These are phyloP conservation scores for Calliphora vicina DNA, from an alignment of 1,140 invertebrate genomes.

Conservation along the genomic window DNA sequence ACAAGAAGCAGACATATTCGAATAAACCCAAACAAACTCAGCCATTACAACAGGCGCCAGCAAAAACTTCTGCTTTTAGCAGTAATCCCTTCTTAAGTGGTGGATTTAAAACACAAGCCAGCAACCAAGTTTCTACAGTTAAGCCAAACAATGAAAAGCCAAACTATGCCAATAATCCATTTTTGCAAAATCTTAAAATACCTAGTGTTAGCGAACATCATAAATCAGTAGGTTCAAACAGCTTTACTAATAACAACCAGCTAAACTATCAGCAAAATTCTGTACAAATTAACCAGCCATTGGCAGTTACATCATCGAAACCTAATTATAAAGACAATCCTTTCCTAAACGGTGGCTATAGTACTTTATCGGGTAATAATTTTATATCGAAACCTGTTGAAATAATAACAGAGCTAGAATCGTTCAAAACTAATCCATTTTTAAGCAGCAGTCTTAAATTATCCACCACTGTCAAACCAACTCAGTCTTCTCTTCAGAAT, in stretches of 20 bases:
- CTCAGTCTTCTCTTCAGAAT: background rate
- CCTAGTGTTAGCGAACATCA: background rate
- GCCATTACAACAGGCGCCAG: background rate
- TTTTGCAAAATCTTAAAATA: background rate
- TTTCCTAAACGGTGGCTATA: constrained; percentile 8
- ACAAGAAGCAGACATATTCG: background rate
- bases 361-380: background rate
- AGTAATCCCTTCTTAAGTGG: constrained; percentile 37
- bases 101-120: background rate
- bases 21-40: background rate
- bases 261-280: background rate
- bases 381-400: background rate
- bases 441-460: background rate
- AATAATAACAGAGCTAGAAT: background rate
- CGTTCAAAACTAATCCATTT: background rate
- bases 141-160: background rate
- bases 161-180: constrained; percentile 36
- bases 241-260: background rate
- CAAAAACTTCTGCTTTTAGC: background rate
- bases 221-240: background rate
- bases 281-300: background rate
- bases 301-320: background rate
- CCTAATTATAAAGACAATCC: constrained; percentile 26
- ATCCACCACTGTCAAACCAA: background rate
- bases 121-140: background rate